Evolutionary conservation across 1,140 invertebrate genomes (phyloP).

Genomic region (Nebria ingens): DNA sequence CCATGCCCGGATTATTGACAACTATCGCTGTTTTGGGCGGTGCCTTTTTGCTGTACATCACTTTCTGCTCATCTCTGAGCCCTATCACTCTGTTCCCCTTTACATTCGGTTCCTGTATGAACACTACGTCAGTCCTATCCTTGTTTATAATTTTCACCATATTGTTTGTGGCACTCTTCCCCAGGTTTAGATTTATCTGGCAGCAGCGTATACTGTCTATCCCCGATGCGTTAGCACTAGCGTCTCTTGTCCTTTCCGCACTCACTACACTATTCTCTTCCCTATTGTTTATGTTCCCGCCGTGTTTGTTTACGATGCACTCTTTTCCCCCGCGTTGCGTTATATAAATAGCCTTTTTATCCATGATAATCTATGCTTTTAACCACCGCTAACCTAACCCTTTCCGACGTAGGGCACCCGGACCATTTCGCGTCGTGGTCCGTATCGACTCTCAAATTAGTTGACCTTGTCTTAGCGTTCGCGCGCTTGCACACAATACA

Average conservation of each 20-base stretch:
- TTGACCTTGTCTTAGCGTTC: background rate
- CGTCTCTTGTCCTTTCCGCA: too few relatives aligned
- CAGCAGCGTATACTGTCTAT: too few relatives aligned
- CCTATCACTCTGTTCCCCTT: too few relatives aligned
- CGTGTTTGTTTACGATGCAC: too few relatives aligned
- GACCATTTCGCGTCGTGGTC: background rate
- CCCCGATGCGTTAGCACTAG: background rate
- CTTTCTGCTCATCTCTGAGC: too few relatives aligned
- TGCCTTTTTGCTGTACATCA: too few relatives aligned
- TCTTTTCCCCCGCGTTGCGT: too few relatives aligned
- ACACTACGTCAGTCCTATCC: background rate
- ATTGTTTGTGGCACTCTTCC: background rate
- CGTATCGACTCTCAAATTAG: background rate
- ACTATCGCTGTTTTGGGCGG: too few relatives aligned
- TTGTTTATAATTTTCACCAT: background rate
- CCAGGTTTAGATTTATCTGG: background rate
- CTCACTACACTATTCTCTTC: too few relatives aligned
- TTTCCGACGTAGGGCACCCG: background rate
- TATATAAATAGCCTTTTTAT: too few relatives aligned
- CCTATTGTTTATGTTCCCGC: too few relatives aligned
- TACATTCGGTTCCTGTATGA: background rate
- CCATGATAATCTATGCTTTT: background rate
- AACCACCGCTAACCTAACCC: background rate
- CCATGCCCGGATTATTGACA: too few relatives aligned
- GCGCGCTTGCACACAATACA: background rate